Evolutionary conservation across 2,888 invertebrate species (phyloP).

Genomic region (Melinopterus prodromus): DNA sequence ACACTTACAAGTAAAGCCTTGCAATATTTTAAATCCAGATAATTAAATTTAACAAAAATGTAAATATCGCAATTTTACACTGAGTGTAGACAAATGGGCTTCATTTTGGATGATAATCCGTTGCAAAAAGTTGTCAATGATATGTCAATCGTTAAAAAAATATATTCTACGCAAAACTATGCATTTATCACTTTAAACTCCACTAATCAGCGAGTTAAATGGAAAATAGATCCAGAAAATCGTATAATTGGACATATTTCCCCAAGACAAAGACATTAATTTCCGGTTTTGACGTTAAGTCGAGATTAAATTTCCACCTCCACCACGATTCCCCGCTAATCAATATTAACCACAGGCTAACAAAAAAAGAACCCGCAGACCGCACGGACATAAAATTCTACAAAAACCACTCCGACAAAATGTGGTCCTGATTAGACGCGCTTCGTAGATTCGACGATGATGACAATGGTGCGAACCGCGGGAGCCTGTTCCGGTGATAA

Average conservation of each 20-base stretch:
- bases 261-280: background rate
- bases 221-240: too few relatives aligned
- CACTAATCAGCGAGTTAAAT: too few relatives aligned
- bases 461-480: background rate
- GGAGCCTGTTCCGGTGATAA: background rate
- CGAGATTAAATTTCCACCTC: background rate
- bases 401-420: background rate
- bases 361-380: background rate
- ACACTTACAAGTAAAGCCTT: too few relatives aligned
- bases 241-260: background rate
- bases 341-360: background rate
- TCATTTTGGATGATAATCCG: too few relatives aligned
- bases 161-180: too few relatives aligned
- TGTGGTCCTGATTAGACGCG: background rate
- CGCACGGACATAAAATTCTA: background rate
- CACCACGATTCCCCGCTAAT: background rate
- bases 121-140: too few relatives aligned
- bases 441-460: background rate
- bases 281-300: background rate
- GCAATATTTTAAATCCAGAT: too few relatives aligned
- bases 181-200: too few relatives aligned
- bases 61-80: too few relatives aligned
- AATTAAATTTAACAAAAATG: too few relatives aligned
- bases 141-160: too few relatives aligned
- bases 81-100: too few relatives aligned